Base-by-base conservation (phyloP, 2,113 vertebrate species). In the Oryzias woworae region DNA sequence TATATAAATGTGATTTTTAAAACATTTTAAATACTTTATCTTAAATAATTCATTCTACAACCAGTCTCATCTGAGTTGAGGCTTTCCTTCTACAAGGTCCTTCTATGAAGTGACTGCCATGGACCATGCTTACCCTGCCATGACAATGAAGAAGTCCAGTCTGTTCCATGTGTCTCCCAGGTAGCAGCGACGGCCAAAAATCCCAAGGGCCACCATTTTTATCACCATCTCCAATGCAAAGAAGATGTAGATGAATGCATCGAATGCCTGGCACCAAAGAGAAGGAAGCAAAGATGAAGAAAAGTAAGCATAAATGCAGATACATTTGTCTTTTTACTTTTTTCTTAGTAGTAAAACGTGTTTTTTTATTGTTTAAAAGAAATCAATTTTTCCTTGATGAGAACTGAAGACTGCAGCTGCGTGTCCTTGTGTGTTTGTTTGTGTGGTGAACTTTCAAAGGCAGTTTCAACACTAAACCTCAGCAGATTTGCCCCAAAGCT, bases 131-230 rank as follows among this genome's bases (percentile, higher is more conserved):
- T 75, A 98, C 97, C 97, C 97, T 0, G 97, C 91, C 95, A 98
- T 95, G 85, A 99, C 97, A 14, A 99, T 99, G 90, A 99, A 98
- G 92, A 99, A 98, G 87, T 98, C 97, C 90, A 99, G 93, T 68
- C 97, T 90, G 75, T 99, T 99, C 97, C 97, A 99, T 0, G 97
- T 98, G 84, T 99, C 97, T 3, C 97, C 97, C 60, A 99, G 93
- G 89, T 99, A 99, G 87, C 97, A 99, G 74, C 94, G 96, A 79
- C 92, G 94, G 42, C 97, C 97, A 0, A 98, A 99, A 71, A 99
- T 96, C 62, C 97, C 97, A 56, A 98, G 91, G 18, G 97, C 97
- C 23, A 98, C 90, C 97, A 99, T 99, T 92, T 98, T 99, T 80
- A 98, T 90, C 58, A 98, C 94, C 97, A 99, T 99, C 91, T 99